These are phyloP conservation scores for Ornithorhynchus anatinus DNA, from an alignment of 2,113 vertebrate species.

Conservation along the genomic window DNA sequence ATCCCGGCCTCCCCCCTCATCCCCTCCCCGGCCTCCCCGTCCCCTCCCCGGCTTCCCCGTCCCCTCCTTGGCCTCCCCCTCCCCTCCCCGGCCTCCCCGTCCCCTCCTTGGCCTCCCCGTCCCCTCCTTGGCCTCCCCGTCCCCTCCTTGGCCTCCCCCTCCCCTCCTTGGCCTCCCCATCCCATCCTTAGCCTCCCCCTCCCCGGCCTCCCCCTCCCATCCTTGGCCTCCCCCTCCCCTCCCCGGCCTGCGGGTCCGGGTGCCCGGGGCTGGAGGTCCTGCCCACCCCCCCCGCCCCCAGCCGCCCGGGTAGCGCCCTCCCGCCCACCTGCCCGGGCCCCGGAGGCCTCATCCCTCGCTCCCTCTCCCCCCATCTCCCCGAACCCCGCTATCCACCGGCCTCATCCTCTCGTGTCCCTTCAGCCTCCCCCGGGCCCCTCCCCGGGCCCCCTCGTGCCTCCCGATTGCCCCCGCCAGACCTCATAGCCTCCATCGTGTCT, in stretches of 20 bases:
- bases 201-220: background rate
- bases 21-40: background rate
- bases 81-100: background rate
- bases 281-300: background rate
- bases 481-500: background rate
- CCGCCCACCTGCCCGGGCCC: background rate
- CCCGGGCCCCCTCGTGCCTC: background rate
- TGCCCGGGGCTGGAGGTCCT: slow-evolving; percentile 7
- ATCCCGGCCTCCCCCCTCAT: too few relatives aligned
- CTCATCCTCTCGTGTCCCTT: background rate
- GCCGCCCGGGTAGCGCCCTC: background rate
- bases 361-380: background rate
- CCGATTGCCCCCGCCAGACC: slow-evolving; percentile 1
- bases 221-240: background rate
- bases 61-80: background rate
- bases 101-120: too few relatives aligned
- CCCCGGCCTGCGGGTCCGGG: background rate
- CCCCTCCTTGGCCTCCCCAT: too few relatives aligned
- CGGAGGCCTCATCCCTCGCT: background rate
- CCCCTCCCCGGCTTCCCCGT: background rate
- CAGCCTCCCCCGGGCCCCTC: background rate
- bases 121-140: too few relatives aligned
- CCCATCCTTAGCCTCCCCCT: too few relatives aligned
- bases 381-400: background rate
- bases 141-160: background rate